A percentile compares a stretch with the other conserved stretches of the same genome.
phyloP scores from a whole-genome alignment of 2,797 vertebrate genomes.

The Gallirallus australis region DNA sequence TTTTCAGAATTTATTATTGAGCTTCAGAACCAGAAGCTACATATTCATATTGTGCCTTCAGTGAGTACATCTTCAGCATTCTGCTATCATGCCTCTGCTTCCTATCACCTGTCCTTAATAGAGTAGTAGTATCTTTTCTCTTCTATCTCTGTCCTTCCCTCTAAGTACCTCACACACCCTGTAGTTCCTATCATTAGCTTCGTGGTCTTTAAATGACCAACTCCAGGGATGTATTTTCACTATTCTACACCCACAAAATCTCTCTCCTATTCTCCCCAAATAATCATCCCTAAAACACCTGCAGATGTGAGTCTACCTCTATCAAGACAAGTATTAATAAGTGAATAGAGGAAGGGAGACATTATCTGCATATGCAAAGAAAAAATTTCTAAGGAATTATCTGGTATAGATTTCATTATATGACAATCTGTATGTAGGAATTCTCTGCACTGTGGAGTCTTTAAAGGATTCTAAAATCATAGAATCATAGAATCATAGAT shows the following conservation, averaged over 20 bases:
- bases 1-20: not conserved
- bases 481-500: too few relatives aligned
- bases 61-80: not conserved
- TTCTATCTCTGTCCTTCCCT: not conserved
- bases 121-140: not conserved
- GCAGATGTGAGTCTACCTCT: not conserved
- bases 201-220: not conserved
- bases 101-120: not conserved
- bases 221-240: not conserved
- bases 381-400: not conserved
- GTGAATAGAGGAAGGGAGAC: not conserved
- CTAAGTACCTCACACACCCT: not conserved
- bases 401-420: not conserved
- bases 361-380: not conserved
- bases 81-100: not conserved
- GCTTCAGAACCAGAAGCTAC: not conserved
- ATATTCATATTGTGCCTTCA: not conserved
- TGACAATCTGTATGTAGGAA: not conserved
- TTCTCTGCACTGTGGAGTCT: not conserved
- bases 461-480: not conserved
- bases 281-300: not conserved
- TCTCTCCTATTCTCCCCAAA: not conserved
- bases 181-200: not conserved
- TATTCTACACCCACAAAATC: not conserved
- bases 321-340: not conserved